phyloP scores from a whole-genome alignment of 2,113 vertebrate species.

The Zosterops japonicus region DNA sequence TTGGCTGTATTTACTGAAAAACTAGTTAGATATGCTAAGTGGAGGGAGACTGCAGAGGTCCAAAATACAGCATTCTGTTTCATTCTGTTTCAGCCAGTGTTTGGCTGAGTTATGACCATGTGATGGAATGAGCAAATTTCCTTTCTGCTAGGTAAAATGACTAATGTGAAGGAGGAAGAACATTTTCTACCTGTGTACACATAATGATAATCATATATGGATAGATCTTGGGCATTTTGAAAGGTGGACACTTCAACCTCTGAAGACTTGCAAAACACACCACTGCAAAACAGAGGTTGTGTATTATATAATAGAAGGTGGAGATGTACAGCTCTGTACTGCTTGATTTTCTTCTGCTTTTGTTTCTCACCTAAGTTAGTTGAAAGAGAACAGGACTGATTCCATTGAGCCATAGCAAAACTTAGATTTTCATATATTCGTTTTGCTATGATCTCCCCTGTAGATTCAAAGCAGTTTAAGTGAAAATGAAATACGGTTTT shows the following conservation, averaged over 20 bases:
- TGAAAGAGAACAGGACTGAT: background rate
- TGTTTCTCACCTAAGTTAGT: background rate
- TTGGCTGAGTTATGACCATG: background rate
- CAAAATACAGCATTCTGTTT: background rate
- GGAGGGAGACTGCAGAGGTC: background rate
- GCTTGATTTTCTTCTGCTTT: background rate
- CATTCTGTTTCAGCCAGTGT: background rate
- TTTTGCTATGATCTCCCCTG: background rate
- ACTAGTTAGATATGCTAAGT: background rate
- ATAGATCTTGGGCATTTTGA: background rate
- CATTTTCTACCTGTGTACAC: background rate
- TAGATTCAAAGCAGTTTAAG: background rate
- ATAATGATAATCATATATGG: background rate
- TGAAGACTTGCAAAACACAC: background rate
- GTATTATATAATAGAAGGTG: background rate
- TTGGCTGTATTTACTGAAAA: background rate
- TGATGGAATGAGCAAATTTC: background rate
- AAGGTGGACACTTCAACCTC: accelerated
- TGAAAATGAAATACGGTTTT: background rate
- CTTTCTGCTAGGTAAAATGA: background rate
- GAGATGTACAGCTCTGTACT: background rate
- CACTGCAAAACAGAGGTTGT: background rate
- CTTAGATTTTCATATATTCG: background rate
- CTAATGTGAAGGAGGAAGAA: background rate
- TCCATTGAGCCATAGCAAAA: background rate